Percentiles rank a stretch among this genome's conserved stretches.
Conservation (phyloP, 2,888 invertebrate genomes). For the Alviniconcha strummeri region DNA sequence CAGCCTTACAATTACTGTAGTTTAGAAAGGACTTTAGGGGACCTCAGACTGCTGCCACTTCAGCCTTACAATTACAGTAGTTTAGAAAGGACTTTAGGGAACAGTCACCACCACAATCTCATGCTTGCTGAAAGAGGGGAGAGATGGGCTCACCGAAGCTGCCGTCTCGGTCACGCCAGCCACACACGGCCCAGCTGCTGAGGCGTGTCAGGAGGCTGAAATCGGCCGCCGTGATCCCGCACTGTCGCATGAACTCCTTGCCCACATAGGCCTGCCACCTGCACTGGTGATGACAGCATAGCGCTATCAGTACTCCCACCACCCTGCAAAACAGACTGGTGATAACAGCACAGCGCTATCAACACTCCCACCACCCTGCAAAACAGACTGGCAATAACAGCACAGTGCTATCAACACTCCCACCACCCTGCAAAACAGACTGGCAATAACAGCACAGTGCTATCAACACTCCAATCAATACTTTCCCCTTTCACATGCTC, state of each 20-base stretch:
- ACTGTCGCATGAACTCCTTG: constrained; percentile 77
- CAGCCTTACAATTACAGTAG: too few species aligned
- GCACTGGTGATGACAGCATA: constrained; percentile 94
- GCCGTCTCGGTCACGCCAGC: constrained; percentile 37
- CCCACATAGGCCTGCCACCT: constrained; percentile 83
- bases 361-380: constrained; percentile 75
- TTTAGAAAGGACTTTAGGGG: too few species aligned
- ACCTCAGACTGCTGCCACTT: too few species aligned
- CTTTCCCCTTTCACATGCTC: too few species aligned
- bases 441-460: constrained; percentile 74
- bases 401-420: constrained; percentile 81
- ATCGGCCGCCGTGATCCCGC: constrained; percentile 76
- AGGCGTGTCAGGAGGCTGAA: constrained; percentile 86
- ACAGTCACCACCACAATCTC: too few species aligned
- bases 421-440: constrained; percentile 42
- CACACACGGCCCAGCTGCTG: constrained; percentile 90
- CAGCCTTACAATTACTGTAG: too few species aligned
- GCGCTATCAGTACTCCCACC: constrained; percentile 82
- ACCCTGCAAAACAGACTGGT: constrained; percentile 39
- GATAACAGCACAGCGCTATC: constrained; percentile 77
- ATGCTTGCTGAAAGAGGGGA: too few species aligned
- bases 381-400: constrained; percentile 16
- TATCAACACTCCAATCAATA: constrained; percentile 79
- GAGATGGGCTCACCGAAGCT: background rate
- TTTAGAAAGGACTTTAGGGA: too few species aligned